Evolutionary conservation across 2,888 invertebrate genomes (phyloP), one percentile per base, ranked within the genome.

Genomic region (Meliscaeva auricollis): DNA sequence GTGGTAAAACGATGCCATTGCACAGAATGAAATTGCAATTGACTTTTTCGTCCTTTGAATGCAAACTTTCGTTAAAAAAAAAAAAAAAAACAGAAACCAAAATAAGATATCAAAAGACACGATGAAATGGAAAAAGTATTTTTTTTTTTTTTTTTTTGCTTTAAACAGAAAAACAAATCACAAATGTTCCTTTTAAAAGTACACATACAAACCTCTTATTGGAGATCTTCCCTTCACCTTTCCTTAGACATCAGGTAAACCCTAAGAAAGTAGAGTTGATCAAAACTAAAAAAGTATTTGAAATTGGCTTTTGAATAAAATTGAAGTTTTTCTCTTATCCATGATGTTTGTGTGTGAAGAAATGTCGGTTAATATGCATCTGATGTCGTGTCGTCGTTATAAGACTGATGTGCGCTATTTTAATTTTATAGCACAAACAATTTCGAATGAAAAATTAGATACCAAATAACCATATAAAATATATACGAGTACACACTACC

Each of bases 221-320:
- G n/a, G n/a, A n/a, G n/a, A n/a, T n/a, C n/a, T n/a, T n/a, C n/a
- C n/a, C 26, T 26, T 26, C 26, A 2, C 26, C 26, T 26, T 52
- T 13, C 22, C 22, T 13, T 26, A 11, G 30, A 11, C n/a, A n/a
- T n/a, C 48, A 66, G 32, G 48, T 64, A 3, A 9, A 30, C 48
- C 32, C 17, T 20, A 32, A 66, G 32, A 20, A 50, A 50, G 60
- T 30, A 66, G 60, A 32, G 38, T 54, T 78, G 68, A 73, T 73
- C 66, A 83, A 73, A 78, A 52, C 54, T 30, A 17, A 69, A 8
- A 70, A 56, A 69, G 32, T 62, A 56, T 64, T 35, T 58, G 38
- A 76, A 81, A 76, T 81, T 76, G 64, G 81, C 70, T 72, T n/a
- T 70, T 46, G 54, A 69, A 54, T 54, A 38, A 77, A 66, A 68